phyloP scores from a whole-genome alignment of 2,888 invertebrate genomes.

The Stenurella melanura region DNA sequence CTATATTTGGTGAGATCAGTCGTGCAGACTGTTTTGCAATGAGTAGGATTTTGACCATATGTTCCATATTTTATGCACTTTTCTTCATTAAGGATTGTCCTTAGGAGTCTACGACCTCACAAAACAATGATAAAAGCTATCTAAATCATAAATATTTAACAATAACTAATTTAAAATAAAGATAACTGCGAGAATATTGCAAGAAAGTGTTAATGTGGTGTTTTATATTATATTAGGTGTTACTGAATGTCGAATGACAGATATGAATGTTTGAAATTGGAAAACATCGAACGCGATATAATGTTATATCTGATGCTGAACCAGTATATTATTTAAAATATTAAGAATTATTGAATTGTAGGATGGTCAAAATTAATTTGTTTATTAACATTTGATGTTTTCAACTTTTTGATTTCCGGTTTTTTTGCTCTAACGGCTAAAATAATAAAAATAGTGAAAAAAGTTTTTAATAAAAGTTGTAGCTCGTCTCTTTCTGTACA shows the following conservation, averaged over 20 bases:
- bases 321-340: no score
- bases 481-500: no score
- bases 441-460: no score
- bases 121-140: background rate
- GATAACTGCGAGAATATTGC: background rate
- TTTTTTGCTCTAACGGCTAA: no score
- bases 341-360: no score
- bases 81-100: background rate
- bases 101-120: conserved; percentile 1
- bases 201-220: background rate
- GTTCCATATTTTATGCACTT: conserved; percentile 46
- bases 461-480: no score
- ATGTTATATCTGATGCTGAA: background rate
- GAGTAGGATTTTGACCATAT: conserved; percentile 56
- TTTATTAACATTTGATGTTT: no score
- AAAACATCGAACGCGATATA: background rate
- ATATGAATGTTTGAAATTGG: background rate
- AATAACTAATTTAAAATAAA: background rate
- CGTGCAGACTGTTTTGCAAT: conserved; percentile 50
- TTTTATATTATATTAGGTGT: background rate
- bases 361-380: no score
- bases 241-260: background rate
- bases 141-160: background rate
- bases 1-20: conserved; percentile 60
- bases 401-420: no score